Conservation (phyloP, 2,888 invertebrate genomes). For the Leptogaster cylindrica region DNA sequence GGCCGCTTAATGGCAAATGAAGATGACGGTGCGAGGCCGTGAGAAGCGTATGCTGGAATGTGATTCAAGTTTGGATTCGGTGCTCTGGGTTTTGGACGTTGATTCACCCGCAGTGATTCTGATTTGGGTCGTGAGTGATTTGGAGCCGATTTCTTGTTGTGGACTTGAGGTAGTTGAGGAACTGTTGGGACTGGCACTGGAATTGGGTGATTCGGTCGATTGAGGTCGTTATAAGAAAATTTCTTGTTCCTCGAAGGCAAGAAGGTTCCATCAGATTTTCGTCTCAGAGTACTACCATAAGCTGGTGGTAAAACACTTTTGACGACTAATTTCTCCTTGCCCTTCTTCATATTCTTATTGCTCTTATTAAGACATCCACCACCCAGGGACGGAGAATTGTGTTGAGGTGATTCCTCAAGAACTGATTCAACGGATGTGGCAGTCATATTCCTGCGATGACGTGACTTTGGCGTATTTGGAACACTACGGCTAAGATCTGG, state of each 20-base stretch:
- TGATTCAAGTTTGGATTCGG: not conserved
- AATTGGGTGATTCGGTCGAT: constrained; percentile 13
- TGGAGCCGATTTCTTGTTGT: constrained; percentile 39
- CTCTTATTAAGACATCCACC: constrained; percentile 8
- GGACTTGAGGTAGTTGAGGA: constrained; percentile 54
- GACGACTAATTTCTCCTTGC: constrained; percentile 28
- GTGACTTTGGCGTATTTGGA: constrained; percentile 56
- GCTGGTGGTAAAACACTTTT: too few species aligned
- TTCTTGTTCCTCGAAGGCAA: constrained; percentile 6
- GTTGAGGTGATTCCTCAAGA: constrained; percentile 50
- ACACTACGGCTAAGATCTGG: constrained; percentile 61
- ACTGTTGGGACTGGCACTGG: not conserved
- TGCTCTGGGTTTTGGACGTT: constrained; percentile 19
- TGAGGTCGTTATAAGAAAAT: not conserved
- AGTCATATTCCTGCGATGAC: constrained; percentile 40
- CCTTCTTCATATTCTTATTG: constrained; percentile 25
- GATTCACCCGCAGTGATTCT: constrained; percentile 36
- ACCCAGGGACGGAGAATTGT: constrained; percentile 42
- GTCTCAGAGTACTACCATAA: constrained; percentile 42
- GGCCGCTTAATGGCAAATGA: constrained; percentile 61
- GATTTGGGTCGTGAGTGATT: constrained; percentile 45
- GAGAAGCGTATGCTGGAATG: constrained; percentile 40
- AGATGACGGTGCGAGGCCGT: constrained; percentile 54
- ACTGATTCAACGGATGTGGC: constrained; percentile 53
- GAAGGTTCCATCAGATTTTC: constrained; percentile 45